Evolutionary conservation across 1,140 invertebrate genomes (phyloP), one percentile per base, ranked within the genome.

Genomic region (Drosophila varians): DNA sequence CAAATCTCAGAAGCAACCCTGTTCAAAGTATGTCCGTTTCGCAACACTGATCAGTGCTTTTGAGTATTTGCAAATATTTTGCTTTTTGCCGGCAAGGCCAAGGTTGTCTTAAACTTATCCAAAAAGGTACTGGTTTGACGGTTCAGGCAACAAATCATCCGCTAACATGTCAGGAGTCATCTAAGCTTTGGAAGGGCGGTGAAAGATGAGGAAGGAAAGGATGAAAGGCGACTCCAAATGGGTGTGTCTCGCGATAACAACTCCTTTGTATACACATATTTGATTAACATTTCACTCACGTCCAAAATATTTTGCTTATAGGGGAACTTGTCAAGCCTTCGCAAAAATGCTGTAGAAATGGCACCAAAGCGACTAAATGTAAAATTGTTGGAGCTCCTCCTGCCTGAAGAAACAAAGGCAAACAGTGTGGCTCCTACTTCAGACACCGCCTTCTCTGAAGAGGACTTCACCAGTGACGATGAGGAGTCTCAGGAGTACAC

Each of bases 161-260:
- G 40, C 21, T 21, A 19, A 16, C 9, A 16, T 3, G 8, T 8
- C 8, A 18, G 14, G 2, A 58, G 52, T 9, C 28, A 19, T 9
- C 11, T 58, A 38, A 62, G 58, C 18, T 57, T 56, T 31, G 60
- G 51, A 25, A 62, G 68, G 16, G 69, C 74, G 46, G 52, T 69
- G 4, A 46, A 62, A 54, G 62, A 78, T 38, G 53, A 55, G 23
- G 43, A 51, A 26, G 40, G 62, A 14, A 31, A 55, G 23, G 57
- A 53, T 14, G 47, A 48, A 28, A 38, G 56, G 26, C 46, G 56
- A 58, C 74, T 74, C 48, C 64, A 52, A 78, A 54, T 74, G 76
- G 76, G 76, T 78, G 71, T 48, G 75, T 74, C 16, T 18, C 26
- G 12, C 54, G 38, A 42, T 42, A 42, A 42, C 18, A 60, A 46